phyloP scores from a whole-genome alignment of 1,140 invertebrate genomes.

The Pseudachorutes palmiensis region DNA sequence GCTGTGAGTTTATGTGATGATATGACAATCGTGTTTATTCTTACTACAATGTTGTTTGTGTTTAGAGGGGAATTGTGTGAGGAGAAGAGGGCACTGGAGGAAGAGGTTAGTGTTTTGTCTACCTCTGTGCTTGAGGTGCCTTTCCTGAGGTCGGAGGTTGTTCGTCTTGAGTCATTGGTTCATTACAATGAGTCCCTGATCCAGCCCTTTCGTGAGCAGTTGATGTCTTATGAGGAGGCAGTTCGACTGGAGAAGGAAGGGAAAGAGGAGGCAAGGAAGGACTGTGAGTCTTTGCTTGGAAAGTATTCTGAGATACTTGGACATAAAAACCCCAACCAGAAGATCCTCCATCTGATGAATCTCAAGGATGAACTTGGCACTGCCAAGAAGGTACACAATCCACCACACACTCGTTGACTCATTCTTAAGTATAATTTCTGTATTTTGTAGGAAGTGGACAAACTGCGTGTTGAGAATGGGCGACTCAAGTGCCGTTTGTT shows the following conservation, averaged over 20 bases:
- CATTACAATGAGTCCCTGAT: not conserved
- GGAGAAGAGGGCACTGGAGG: not conserved
- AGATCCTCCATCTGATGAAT: slow-evolving; percentile 6
- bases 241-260: slow-evolving; percentile 3
- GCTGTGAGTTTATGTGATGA: too few relatives aligned
- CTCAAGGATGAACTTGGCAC: not conserved
- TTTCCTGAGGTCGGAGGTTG: not conserved
- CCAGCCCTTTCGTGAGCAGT: not conserved
- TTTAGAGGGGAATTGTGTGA: too few relatives aligned
- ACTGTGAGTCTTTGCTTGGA: not conserved
- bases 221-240: not conserved
- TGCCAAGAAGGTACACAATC: not conserved
- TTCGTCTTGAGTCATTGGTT: not conserved
- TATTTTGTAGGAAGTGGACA: not conserved
- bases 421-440: not conserved
- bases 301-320: not conserved
- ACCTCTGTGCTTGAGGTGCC: not conserved
- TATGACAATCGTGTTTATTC: too few relatives aligned
- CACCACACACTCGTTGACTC: not conserved
- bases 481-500: not conserved
- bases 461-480: not conserved
- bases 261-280: not conserved
- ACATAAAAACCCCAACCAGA: not conserved
- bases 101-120: not conserved
- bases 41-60: too few relatives aligned